Evolutionary conservation across 2,113 vertebrate genomes (phyloP).

Genomic region (Macquaria australasica): DNA sequence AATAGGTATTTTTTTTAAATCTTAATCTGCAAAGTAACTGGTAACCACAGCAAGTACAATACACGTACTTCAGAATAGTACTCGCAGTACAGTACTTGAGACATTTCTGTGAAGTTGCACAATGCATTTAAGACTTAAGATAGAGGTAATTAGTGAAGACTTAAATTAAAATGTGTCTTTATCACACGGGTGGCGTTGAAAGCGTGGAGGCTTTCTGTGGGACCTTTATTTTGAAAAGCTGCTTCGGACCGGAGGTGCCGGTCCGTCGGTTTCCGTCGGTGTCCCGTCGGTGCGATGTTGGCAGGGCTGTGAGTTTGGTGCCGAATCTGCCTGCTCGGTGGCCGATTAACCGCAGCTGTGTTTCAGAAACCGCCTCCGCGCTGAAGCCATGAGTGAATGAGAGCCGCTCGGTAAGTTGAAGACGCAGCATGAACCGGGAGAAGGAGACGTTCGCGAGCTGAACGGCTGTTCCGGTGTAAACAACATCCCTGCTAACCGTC

Average conservation of each 20-base stretch:
- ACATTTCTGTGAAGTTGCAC: not conserved
- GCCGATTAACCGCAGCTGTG: not conserved
- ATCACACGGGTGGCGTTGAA: not conserved
- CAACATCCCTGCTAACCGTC: too few species aligned
- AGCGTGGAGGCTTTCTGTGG: not conserved
- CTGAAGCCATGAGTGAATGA: constrained; percentile 8
- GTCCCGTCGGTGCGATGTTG: constrained; percentile 31
- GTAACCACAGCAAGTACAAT: not conserved
- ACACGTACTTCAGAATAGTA: not conserved
- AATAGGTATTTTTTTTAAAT: not conserved
- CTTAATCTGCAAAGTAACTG: not conserved
- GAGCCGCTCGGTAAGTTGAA: constrained; percentile 57
- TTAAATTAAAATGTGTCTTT: too few species aligned
- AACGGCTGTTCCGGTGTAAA: too few species aligned
- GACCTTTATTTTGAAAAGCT: constrained; percentile 30
- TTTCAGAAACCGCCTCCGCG: too few species aligned
- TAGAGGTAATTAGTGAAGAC: not conserved
- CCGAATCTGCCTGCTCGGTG: not conserved
- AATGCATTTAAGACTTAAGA: not conserved
- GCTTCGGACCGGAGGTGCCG: constrained; percentile 39
- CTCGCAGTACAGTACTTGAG: not conserved
- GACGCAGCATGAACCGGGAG: too few species aligned
- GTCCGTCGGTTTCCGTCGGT: too few species aligned
- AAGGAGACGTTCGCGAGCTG: not conserved
- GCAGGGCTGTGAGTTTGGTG: not conserved